Percentiles rank a stretch among this genome's conserved stretches.
Evolutionary conservation across 2,113 vertebrate genomes (phyloP).

Genomic region (Vimba vimba): DNA sequence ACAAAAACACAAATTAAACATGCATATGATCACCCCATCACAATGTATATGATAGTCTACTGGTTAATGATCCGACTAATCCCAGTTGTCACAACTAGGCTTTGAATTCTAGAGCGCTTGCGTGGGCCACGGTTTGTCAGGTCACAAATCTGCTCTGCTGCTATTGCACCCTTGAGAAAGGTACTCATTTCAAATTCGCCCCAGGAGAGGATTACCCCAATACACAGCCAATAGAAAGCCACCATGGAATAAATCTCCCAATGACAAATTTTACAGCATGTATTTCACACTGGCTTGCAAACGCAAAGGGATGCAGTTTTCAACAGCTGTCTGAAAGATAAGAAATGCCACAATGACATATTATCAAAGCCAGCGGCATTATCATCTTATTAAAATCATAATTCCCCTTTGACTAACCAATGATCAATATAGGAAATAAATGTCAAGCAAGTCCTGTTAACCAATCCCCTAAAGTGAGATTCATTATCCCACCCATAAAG

Average conservation of each 20-base stretch:
- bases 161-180: constrained; percentile 33
- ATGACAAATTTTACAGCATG: constrained; percentile 23
- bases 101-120: constrained; percentile 2
- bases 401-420: constrained; percentile 51
- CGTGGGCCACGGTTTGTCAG: not conserved
- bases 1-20: not conserved
- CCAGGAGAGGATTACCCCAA: constrained; percentile 12
- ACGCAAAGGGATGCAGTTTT: constrained; percentile 1
- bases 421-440: constrained; percentile 72
- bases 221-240: constrained; percentile 18
- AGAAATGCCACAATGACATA: constrained; percentile 36
- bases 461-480: constrained; percentile 68
- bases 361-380: constrained; percentile 44
- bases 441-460: constrained; percentile 72
- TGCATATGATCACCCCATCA: not conserved
- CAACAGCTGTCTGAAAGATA: constrained; percentile 3
- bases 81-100: not conserved
- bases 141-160: constrained; percentile 34
- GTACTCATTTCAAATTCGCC: constrained; percentile 7
- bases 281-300: constrained; percentile 13
- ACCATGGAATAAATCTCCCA: constrained; percentile 33
- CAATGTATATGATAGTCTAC: not conserved
- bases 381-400: constrained; percentile 45
- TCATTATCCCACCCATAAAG: constrained; percentile 70
- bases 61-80: not conserved